Evolutionary conservation across 1,140 invertebrate genomes (phyloP).

Genomic region (Drosophila sp.): DNA sequence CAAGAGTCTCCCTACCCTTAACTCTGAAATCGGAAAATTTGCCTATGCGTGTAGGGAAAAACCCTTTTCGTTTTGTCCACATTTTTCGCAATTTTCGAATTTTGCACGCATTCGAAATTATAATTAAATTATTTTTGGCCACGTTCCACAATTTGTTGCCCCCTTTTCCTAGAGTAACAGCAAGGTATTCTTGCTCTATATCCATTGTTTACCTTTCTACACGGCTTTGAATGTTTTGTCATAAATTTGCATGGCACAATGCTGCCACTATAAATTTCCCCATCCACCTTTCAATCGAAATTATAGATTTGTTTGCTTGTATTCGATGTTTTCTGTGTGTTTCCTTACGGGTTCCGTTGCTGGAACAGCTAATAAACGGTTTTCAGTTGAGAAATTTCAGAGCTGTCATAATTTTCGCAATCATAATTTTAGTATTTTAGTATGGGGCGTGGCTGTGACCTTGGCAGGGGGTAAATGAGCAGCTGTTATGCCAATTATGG

Average conservation of each 20-base stretch:
- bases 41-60: slow-evolving; percentile 33
- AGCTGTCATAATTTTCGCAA: slow-evolving; percentile 74
- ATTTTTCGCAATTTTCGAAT: slow-evolving; percentile 66
- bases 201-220: slow-evolving; percentile 75
- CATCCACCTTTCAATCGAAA: slow-evolving; percentile 38
- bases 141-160: slow-evolving; percentile 41
- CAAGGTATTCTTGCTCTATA: slow-evolving; percentile 13
- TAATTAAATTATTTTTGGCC: slow-evolving; percentile 81
- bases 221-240: slow-evolving; percentile 71
- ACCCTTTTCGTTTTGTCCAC: slow-evolving; percentile 42
- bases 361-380: slow-evolving; percentile 42
- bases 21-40: slow-evolving; percentile 25
- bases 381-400: slow-evolving; percentile 20
- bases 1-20: not conserved
- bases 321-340: slow-evolving; percentile 11
- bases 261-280: slow-evolving; percentile 57
- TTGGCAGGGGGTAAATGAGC: slow-evolving; percentile 66
- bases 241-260: slow-evolving; percentile 80
- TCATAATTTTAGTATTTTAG: slow-evolving; percentile 75
- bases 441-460: slow-evolving; percentile 58
- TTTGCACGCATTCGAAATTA: slow-evolving; percentile 74
- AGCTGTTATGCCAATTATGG: slow-evolving; percentile 51
- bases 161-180: not conserved
- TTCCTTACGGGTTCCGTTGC: slow-evolving; percentile 6
- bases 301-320: slow-evolving; percentile 65